These are phyloP conservation scores for Tholera decimalis DNA, from an alignment of 2,888 invertebrate genomes.

Conservation along the genomic window DNA sequence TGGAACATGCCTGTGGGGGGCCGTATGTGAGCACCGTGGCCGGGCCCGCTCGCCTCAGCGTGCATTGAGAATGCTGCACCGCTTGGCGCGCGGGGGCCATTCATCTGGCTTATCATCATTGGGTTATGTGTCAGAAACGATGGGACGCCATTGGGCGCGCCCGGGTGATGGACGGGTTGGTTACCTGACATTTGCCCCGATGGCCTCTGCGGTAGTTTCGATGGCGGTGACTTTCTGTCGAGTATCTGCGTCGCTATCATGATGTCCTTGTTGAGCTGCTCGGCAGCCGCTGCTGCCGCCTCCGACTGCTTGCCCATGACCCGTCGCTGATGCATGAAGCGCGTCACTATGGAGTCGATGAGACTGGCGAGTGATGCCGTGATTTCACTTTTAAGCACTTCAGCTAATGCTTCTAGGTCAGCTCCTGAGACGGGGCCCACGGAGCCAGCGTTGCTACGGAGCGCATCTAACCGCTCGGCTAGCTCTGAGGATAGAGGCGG, in stretches of 20 bases:
- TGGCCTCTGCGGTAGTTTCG: conserved; percentile 93
- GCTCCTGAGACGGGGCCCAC: conserved; percentile 94
- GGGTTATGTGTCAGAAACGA: conserved; percentile 85
- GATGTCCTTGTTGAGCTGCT: conserved; percentile 96
- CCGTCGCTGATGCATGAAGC: conserved; percentile 96
- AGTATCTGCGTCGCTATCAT: conserved; percentile 95
- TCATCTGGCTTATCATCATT: conserved; percentile 90
- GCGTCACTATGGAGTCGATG: conserved; percentile 96
- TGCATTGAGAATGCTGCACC: conserved; percentile 93
- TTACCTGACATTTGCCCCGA: conserved; percentile 91
- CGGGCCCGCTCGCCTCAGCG: conserved; percentile 91
- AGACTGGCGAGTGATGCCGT: conserved; percentile 95
- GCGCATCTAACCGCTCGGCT: conserved; percentile 94
- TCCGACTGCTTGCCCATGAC: conserved; percentile 95
- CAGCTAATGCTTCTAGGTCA: conserved; percentile 97
- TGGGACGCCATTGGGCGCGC: conserved; percentile 86
- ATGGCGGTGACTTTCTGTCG: conserved; percentile 95
- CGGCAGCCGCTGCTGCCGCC: conserved; percentile 95
- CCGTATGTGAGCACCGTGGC: conserved; percentile 86
- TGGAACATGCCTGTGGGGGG: conserved; percentile 96
- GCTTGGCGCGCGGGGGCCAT: conserved; percentile 92
- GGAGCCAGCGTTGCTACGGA: conserved; percentile 93
- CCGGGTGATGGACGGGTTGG: conserved; percentile 89
- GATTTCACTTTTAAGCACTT: conserved; percentile 97
- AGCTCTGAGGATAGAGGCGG: conserved; percentile 93